Conservation (phyloP, 2,888 invertebrate species). For the Ochlodes sylvanus region DNA sequence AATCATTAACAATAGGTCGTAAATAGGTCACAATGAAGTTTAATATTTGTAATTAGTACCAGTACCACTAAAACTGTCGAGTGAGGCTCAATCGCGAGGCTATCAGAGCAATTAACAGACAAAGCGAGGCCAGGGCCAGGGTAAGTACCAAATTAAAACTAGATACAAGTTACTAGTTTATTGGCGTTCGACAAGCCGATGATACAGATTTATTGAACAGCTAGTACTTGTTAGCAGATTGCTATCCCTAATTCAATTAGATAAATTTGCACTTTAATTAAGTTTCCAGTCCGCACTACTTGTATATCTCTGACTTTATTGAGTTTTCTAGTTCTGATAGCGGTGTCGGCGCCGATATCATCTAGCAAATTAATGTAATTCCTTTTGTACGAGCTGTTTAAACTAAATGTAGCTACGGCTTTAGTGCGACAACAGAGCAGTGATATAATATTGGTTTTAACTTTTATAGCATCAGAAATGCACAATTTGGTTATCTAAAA, state of each 20-base stretch:
- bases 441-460: no score
- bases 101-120: constrained; percentile 9
- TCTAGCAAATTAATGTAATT: neutral
- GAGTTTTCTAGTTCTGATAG: constrained; percentile 32
- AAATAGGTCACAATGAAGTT: no score
- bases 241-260: constrained; percentile 38
- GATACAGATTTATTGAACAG: constrained; percentile 36
- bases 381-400: neutral
- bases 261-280: constrained; percentile 39
- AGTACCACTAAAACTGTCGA: neutral
- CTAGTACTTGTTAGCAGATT: constrained; percentile 31
- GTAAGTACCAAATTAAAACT: constrained; percentile 20
- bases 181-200: constrained; percentile 26
- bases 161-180: constrained; percentile 13
- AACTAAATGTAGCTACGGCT: neutral
- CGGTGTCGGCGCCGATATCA: constrained; percentile 1
- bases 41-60: no score
- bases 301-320: constrained; percentile 26
- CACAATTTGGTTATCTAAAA: no score
- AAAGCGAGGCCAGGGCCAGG: neutral
- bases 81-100: constrained; percentile 1
- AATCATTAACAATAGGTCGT: no score
- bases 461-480: no score
- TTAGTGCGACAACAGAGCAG: no score
- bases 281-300: constrained; percentile 28